These are phyloP conservation scores for Rhagonycha lutea DNA, from an alignment of 2,888 invertebrate species.

Conservation along the genomic window DNA sequence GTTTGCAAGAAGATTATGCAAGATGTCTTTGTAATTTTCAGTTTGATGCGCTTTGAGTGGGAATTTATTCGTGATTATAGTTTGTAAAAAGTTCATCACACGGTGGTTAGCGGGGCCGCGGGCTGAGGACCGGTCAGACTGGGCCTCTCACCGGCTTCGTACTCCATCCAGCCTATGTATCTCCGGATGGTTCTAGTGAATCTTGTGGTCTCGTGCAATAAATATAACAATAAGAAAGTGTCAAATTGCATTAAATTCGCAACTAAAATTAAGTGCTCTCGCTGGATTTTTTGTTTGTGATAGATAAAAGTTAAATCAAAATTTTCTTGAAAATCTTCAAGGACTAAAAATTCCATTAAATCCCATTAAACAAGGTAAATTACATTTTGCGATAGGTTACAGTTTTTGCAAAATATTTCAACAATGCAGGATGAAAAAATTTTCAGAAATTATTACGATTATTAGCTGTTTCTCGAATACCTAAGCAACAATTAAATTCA, in stretches of 20 bases:
- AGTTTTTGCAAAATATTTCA: not conserved
- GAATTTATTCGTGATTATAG: conserved; percentile 24
- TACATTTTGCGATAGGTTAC: not conserved
- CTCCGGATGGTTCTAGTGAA: conserved; percentile 22
- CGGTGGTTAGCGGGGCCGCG: conserved; percentile 30
- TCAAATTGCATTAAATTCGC: not conserved
- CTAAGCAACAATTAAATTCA: not conserved
- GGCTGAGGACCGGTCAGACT: conserved; percentile 31
- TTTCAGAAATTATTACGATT: not conserved
- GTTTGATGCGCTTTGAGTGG: conserved; percentile 21
- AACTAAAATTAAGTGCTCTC: not conserved
- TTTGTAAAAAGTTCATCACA: conserved; percentile 25
- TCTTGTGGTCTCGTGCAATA: conserved; percentile 19
- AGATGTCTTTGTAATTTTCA: conserved; percentile 17
- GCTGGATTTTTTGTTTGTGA: not conserved
- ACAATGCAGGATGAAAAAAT: not conserved
- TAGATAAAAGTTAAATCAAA: not conserved
- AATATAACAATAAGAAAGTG: conserved; percentile 8
- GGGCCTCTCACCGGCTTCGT: conserved; percentile 31
- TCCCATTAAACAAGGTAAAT: not conserved
- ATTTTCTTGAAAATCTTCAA: not conserved
- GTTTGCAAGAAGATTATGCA: conserved; percentile 15
- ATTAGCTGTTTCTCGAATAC: not conserved
- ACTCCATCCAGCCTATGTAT: conserved; percentile 20
- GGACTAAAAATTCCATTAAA: not conserved